These are phyloP conservation scores for Heliconius ethilla DNA, from an alignment of 2,888 invertebrate species.

Conservation along the genomic window DNA sequence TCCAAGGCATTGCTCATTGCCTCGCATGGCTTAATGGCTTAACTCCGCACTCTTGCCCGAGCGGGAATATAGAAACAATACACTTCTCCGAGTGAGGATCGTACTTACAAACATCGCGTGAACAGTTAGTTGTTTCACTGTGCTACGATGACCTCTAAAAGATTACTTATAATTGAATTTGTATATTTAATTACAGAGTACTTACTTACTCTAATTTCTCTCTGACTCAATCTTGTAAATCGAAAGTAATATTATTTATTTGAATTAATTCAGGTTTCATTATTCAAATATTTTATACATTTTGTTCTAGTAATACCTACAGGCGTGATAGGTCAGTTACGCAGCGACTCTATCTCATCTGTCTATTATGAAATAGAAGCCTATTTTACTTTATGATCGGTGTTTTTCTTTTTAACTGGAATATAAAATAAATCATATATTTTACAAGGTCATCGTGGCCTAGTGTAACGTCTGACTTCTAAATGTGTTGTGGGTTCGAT, in stretches of 20 bases:
- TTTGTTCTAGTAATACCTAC: not conserved
- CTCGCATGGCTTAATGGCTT: too few species aligned
- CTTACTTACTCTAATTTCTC: not conserved
- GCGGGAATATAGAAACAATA: too few species aligned
- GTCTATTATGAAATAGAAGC: conserved; percentile 7
- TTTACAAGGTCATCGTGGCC: too few species aligned
- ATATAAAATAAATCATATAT: not conserved
- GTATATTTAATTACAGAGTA: not conserved
- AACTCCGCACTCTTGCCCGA: too few species aligned
- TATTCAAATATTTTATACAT: conserved; percentile 10
- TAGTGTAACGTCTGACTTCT: too few species aligned
- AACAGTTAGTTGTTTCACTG: not conserved
- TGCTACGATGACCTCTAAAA: not conserved
- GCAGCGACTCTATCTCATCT: not conserved
- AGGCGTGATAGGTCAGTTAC: conserved; percentile 29
- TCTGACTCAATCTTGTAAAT: not conserved
- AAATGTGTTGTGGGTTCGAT: not conserved
- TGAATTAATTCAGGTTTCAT: not conserved
- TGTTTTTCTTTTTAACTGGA: not conserved
- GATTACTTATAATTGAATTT: not conserved
- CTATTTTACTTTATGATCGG: not conserved
- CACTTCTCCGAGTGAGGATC: not conserved
- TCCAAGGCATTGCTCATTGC: too few species aligned
- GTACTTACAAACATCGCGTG: not conserved
- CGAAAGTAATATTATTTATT: not conserved